Conservation (phyloP, 2,888 invertebrate genomes). For the Flexamia atlantica region DNA sequence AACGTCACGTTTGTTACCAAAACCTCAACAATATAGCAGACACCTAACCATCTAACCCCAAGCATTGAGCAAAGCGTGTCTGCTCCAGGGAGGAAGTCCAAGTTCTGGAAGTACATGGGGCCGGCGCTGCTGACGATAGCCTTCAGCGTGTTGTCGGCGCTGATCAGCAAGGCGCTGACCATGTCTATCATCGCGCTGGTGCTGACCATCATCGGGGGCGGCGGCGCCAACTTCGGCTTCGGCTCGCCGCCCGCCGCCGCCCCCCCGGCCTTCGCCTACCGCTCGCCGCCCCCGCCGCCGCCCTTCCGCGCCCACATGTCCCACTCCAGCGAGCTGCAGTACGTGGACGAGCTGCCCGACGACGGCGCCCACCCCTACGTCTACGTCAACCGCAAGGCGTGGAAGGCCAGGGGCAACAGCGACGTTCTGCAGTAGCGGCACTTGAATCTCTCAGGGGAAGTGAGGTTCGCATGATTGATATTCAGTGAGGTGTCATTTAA, state of each 20-base stretch:
- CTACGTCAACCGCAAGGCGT: conserved; percentile 50
- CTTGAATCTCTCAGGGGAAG: no score
- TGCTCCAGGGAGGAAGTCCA: conserved; percentile 32
- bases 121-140: conserved; percentile 65
- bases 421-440: no score
- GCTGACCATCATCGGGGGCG: conserved; percentile 64
- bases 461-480: no score
- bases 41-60: no score
- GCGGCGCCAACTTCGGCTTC: conserved; percentile 31
- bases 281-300: conserved; percentile 27
- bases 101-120: conserved; percentile 48
- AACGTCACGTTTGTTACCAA: no score
- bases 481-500: no score
- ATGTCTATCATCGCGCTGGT: conserved; percentile 67
- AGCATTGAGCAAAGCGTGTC: no score
- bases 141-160: conserved; percentile 66
- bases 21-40: no score
- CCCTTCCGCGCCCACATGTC: conserved; percentile 21
- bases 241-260: conserved; percentile 36
- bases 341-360: conserved; percentile 34
- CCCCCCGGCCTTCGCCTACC: conserved; percentile 31
- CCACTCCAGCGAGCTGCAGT: conserved; percentile 34
- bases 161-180: conserved; percentile 67
- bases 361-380: conserved; percentile 33
- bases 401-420: conserved; percentile 7